Percentiles rank a stretch among this genome's conserved stretches.
phyloP scores from a whole-genome alignment of 1,140 invertebrate genomes.

The Colletes latitarsis region DNA sequence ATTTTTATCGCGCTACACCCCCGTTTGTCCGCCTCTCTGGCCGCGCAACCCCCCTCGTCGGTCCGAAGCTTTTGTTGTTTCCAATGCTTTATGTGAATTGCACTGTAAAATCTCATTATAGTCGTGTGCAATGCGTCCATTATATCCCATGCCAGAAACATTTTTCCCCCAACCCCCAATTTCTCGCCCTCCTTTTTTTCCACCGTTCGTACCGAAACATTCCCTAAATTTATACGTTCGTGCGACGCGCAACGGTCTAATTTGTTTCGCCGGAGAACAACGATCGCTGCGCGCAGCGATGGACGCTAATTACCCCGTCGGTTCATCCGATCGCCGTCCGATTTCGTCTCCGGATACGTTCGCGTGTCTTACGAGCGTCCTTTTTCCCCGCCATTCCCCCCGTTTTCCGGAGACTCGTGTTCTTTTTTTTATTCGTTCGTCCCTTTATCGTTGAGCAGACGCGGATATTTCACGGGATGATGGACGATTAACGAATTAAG shows the following conservation, averaged over 20 bases:
- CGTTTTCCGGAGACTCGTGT: conserved; percentile 7
- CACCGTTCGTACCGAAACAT: conserved; percentile 55
- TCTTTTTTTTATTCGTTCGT: not conserved
- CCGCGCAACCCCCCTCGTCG: conserved; percentile 34
- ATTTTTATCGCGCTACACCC: conserved; percentile 75
- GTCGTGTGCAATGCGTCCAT: conserved; percentile 76
- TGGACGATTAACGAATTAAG: too few relatives aligned
- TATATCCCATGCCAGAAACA: conserved; percentile 78
- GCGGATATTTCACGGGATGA: too few relatives aligned
- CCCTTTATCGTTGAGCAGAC: not conserved
- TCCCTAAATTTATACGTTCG: conserved; percentile 67
- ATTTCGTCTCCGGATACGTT: conserved; percentile 51
- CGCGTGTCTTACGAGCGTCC: not conserved
- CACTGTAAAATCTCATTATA: conserved; percentile 81
- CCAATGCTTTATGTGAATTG: conserved; percentile 80
- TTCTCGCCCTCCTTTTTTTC: conserved; percentile 36
- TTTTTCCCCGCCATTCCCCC: conserved; percentile 4
- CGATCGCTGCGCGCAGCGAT: conserved; percentile 45
- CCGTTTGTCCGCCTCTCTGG: conserved; percentile 25
- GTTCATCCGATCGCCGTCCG: conserved; percentile 50
- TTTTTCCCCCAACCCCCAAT: conserved; percentile 65
- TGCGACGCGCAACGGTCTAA: conserved; percentile 62
- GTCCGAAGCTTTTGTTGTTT: conserved; percentile 73
- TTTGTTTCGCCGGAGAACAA: conserved; percentile 63
- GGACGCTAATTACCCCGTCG: conserved; percentile 61